Percentiles rank a stretch among this genome's conserved stretches.
Evolutionary conservation across 2,113 vertebrate species (phyloP).

Genomic region (Labeo rohita): DNA sequence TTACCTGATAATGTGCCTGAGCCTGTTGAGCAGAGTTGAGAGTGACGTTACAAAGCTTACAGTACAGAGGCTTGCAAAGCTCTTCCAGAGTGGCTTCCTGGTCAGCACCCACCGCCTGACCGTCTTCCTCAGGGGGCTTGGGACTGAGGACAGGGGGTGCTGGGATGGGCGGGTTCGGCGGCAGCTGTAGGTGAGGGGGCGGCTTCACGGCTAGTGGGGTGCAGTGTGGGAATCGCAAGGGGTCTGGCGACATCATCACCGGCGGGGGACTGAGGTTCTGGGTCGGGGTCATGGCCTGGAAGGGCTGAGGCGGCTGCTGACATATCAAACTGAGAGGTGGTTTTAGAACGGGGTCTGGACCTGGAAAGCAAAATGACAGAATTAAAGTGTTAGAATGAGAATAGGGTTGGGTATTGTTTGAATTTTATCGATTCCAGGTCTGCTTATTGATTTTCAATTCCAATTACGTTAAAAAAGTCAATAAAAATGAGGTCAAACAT

Average conservation of each 20-base stretch:
- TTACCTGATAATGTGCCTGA: slow-evolving; percentile 97
- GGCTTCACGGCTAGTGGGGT: slow-evolving; percentile 55
- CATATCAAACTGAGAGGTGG: slow-evolving; percentile 78
- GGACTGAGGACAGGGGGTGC: slow-evolving; percentile 69
- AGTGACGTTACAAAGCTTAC: slow-evolving; percentile 97
- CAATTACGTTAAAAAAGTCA: too few relatives aligned
- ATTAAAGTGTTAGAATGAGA: neutral
- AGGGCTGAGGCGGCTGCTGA: slow-evolving; percentile 72
- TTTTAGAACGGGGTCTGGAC: slow-evolving; percentile 75
- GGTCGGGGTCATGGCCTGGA: slow-evolving; percentile 75
- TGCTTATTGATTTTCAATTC: too few relatives aligned
- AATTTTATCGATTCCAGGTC: too few relatives aligned
- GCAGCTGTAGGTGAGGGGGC: slow-evolving; percentile 77
- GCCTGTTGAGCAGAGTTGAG: slow-evolving; percentile 97
- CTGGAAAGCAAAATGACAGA: slow-evolving; percentile 58
- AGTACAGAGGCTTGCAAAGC: slow-evolving; percentile 96
- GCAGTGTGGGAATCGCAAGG: slow-evolving; percentile 66
- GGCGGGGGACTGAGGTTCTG: slow-evolving; percentile 68
- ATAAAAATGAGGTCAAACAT: too few relatives aligned
- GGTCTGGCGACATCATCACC: slow-evolving; percentile 61
- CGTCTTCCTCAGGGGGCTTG: slow-evolving; percentile 84
- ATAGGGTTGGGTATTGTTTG: too few relatives aligned
- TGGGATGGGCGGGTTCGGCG: slow-evolving; percentile 72
- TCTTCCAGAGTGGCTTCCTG: slow-evolving; percentile 91
- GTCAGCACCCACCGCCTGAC: slow-evolving; percentile 75